Conservation (phyloP, 2,888 invertebrate genomes). For the Ecliptopera silaceata region DNA sequence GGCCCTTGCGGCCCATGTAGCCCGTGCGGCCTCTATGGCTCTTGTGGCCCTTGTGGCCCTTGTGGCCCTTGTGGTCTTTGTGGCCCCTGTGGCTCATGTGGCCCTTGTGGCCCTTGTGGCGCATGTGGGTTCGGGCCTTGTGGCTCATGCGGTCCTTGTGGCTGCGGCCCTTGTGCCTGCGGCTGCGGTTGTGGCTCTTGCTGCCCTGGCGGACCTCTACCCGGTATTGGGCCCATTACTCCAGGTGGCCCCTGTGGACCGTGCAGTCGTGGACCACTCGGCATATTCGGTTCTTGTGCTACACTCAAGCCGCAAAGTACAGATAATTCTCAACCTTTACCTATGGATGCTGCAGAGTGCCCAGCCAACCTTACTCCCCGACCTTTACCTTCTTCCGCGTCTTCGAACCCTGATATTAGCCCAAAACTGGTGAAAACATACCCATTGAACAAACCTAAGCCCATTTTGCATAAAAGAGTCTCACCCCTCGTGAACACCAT, state of each 20-base stretch:
- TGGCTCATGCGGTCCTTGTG: conserved; percentile 19
- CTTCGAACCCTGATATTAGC: conserved; percentile 15
- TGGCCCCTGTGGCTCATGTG: conserved; percentile 12
- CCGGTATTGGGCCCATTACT: background rate
- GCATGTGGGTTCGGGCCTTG: conserved; percentile 28
- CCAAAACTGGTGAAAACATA: conserved; percentile 23
- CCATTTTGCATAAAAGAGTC: conserved; percentile 7
- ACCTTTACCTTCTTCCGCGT: background rate
- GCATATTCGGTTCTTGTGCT: conserved; percentile 8
- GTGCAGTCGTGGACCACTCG: conserved; percentile 5
- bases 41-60: conserved; percentile 33
- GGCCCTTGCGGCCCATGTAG: conserved; percentile 35
- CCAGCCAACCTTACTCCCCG: background rate
- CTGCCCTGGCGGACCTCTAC: conserved; percentile 3
- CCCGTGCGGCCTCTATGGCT: conserved; percentile 27
- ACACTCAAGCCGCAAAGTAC: background rate
- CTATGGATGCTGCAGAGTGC: background rate
- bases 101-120: conserved; percentile 31
- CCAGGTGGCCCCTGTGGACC: conserved; percentile 16
- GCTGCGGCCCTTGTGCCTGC: background rate
- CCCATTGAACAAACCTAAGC: conserved; percentile 21
- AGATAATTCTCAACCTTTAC: background rate
- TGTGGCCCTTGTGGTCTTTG: conserved; percentile 35
- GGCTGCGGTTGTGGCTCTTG: background rate
- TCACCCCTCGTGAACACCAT: conserved; percentile 19